A percentile compares a stretch with the other conserved stretches of the same genome.
phyloP scores from a whole-genome alignment of 2,797 vertebrate species.

The Sebastes matsubarae region DNA sequence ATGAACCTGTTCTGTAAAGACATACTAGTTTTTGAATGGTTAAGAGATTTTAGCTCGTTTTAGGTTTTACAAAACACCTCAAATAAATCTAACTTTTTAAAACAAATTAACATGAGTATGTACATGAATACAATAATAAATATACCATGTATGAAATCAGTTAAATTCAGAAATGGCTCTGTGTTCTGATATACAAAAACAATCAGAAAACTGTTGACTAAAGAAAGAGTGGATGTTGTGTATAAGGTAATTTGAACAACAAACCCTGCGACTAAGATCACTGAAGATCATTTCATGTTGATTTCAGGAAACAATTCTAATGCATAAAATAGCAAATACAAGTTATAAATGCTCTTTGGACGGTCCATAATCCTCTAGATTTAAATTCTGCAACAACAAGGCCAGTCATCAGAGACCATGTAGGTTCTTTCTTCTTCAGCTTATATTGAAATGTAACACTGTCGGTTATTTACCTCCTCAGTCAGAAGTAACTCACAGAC shows the following conservation, averaged over 20 bases:
- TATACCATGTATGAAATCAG: slow-evolving; percentile 49
- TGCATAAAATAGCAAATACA: slow-evolving; percentile 27
- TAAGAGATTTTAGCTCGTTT: slow-evolving; percentile 73
- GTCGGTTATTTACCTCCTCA: slow-evolving; percentile 12
- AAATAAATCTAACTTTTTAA: slow-evolving; percentile 50
- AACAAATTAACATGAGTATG: slow-evolving; percentile 59
- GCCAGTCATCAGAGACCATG: slow-evolving; percentile 21
- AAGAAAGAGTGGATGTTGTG: slow-evolving; percentile 32
- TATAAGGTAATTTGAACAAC: slow-evolving; percentile 40
- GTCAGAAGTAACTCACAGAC: slow-evolving; percentile 32
- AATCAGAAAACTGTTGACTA: slow-evolving; percentile 14
- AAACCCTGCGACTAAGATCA: slow-evolving; percentile 13
- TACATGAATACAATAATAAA: slow-evolving; percentile 71
- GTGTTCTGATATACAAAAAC: slow-evolving; percentile 20
- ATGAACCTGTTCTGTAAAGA: slow-evolving; percentile 72
- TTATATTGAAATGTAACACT: slow-evolving; percentile 39
- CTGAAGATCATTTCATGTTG: slow-evolving; percentile 19
- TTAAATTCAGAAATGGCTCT: slow-evolving; percentile 38
- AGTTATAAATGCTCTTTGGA: slow-evolving; percentile 27
- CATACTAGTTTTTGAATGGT: slow-evolving; percentile 74
- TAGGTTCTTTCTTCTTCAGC: slow-evolving; percentile 27
- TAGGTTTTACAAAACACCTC: slow-evolving; percentile 64
- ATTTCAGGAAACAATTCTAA: slow-evolving; percentile 26
- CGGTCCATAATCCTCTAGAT: slow-evolving; percentile 20
- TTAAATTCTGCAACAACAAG: slow-evolving; percentile 34